Percentiles rank a stretch among this genome's conserved stretches.
Evolutionary conservation across 1,140 invertebrate genomes (phyloP).

Genomic region (Brachionus koreanus): DNA sequence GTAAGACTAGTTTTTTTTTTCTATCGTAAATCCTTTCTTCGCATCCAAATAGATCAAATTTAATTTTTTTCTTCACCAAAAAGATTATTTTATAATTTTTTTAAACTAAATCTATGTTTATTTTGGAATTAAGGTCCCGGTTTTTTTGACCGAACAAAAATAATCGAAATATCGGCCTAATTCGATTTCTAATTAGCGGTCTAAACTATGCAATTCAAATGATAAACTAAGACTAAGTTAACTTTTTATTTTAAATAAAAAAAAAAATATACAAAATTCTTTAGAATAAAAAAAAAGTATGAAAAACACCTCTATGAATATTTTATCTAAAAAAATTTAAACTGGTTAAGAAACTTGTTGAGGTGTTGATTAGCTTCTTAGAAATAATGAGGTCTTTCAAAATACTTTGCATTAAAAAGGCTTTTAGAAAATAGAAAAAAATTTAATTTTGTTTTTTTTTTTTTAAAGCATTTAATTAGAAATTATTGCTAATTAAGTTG

Average conservation of each 20-base stretch:
- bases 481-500: neutral
- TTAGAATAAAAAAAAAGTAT: neutral
- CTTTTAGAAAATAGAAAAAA: neutral
- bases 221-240: neutral
- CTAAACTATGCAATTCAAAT: neutral
- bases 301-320: neutral
- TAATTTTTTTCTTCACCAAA: neutral
- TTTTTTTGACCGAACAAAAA: neutral
- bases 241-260: neutral
- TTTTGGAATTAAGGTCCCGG: neutral
- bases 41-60: neutral
- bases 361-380: constrained; percentile 6
- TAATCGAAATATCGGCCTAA: neutral
- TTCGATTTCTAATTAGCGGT: neutral
- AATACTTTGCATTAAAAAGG: neutral
- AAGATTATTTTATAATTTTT: neutral
- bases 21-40: neutral
- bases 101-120: neutral
- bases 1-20: neutral
- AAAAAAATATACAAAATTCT: neutral
- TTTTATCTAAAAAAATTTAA: neutral
- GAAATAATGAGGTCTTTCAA: constrained; percentile 4
- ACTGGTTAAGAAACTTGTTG: constrained; percentile 1
- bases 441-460: neutral
- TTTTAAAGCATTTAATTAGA: neutral